phyloP scores from a whole-genome alignment of 2,888 invertebrate genomes.

The Drosophila colorata region DNA sequence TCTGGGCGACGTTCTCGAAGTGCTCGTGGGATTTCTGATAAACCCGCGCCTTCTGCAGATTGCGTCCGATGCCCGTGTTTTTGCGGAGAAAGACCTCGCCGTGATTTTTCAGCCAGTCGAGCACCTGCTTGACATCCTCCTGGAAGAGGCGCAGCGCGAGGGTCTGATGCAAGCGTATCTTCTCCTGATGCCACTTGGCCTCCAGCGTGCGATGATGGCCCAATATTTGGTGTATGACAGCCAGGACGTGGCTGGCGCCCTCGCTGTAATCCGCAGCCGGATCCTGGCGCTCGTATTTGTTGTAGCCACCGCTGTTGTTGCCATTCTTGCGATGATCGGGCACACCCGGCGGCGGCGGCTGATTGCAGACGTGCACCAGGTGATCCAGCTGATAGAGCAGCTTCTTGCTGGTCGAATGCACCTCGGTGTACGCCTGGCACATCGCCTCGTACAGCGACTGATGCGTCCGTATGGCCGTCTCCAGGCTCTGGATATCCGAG shows the following conservation, averaged over 20 bases:
- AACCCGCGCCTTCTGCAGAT: constrained; percentile 96
- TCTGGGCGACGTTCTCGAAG: constrained; percentile 99
- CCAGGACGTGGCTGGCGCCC: constrained; percentile 97
- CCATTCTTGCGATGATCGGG: constrained; percentile 88
- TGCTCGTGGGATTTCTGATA: constrained; percentile 99
- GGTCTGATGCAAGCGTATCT: constrained; percentile 97
- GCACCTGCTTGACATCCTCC: constrained; percentile 98
- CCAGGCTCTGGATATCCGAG: constrained; percentile 94
- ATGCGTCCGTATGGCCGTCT: constrained; percentile 96
- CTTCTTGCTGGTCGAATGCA: constrained; percentile 98
- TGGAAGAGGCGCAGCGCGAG: constrained; percentile 96
- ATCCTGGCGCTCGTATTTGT: constrained; percentile 86
- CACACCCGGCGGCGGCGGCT: constrained; percentile 88
- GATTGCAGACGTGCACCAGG: constrained; percentile 97
- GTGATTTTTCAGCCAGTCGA: constrained; percentile 98
- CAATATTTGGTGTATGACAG: constrained; percentile 98
- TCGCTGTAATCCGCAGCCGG: constrained; percentile 98
- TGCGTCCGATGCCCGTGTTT: constrained; percentile 98
- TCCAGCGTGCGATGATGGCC: constrained; percentile 97
- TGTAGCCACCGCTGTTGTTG: constrained; percentile 82
- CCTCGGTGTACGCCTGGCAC: constrained; percentile 97
- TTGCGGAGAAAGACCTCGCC: constrained; percentile 98
- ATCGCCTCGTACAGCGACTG: constrained; percentile 98
- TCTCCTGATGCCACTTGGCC: constrained; percentile 97
- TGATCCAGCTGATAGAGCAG: constrained; percentile 97